Evolutionary conservation across 2,113 vertebrate species (phyloP).

Genomic region (Oncorhynchus tshawytscha): DNA sequence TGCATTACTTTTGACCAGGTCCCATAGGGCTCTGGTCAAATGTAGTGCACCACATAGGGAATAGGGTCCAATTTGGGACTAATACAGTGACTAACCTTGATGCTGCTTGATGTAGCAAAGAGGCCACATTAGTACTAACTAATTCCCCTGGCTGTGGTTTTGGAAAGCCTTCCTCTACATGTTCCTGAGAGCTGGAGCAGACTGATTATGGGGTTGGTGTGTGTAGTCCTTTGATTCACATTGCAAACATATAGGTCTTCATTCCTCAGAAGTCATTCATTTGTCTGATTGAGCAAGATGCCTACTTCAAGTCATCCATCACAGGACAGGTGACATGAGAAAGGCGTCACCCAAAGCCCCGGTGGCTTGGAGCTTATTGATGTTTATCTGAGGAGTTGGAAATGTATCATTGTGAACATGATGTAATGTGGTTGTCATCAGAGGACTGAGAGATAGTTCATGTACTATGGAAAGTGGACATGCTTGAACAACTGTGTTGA

Average conservation of each 20-base stretch:
- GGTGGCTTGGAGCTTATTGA: not conserved
- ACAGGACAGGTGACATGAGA: constrained; percentile 3
- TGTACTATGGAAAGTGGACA: not conserved
- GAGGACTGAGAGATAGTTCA: not conserved
- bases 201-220: constrained; percentile 31
- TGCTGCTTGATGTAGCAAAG: constrained; percentile 65
- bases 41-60: too few species aligned
- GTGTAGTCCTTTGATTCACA: constrained; percentile 27
- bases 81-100: constrained; percentile 52
- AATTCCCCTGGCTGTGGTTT: constrained; percentile 68
- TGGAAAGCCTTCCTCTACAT: constrained; percentile 40
- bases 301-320: constrained; percentile 24
- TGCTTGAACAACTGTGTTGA: not conserved
- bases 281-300: constrained; percentile 13
- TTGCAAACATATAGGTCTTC: not conserved
- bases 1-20: too few species aligned
- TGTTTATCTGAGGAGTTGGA: constrained; percentile 15
- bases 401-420: not conserved
- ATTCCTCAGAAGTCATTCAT: constrained; percentile 30
- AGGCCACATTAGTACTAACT: constrained; percentile 73
- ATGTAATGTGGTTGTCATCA: constrained; percentile 8
- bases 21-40: too few species aligned
- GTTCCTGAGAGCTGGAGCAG: constrained; percentile 50
- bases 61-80: too few species aligned
- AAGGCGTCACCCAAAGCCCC: not conserved